A percentile compares a stretch with the other conserved stretches of the same genome.
phyloP scores from a whole-genome alignment of 2,113 vertebrate species.

The Crotophaga sulcirostris region DNA sequence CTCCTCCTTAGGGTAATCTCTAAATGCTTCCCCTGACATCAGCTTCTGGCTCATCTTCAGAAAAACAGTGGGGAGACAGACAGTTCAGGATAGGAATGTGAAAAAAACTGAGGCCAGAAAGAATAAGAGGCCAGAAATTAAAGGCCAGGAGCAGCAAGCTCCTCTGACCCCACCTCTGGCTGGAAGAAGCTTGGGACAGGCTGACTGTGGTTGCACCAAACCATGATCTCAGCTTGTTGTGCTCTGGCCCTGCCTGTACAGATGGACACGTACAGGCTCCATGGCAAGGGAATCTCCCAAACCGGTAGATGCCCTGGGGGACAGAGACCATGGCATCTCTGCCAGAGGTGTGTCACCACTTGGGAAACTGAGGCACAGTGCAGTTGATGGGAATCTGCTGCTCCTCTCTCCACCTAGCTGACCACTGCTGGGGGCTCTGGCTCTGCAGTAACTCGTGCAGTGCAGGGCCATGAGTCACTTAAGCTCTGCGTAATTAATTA shows the following conservation, averaged over 20 bases:
- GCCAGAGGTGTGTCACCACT: fast-evolving
- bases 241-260: neutral
- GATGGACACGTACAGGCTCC: neutral
- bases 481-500: neutral
- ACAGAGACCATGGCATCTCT: neutral
- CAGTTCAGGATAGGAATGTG: neutral
- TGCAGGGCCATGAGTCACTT: neutral
- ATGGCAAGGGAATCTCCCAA: neutral
- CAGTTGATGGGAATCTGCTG: neutral
- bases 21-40: neutral
- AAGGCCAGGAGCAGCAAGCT: neutral
- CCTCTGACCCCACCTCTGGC: neutral
- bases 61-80: neutral
- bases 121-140: neutral
- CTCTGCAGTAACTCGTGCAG: neutral
- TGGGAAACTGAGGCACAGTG: neutral
- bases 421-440: neutral
- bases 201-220: neutral
- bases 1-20: neutral
- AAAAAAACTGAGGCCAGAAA: neutral
- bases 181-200: neutral
- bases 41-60: neutral
- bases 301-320: neutral
- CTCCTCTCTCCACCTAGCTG: neutral
- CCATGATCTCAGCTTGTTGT: neutral